Conservation (phyloP, 2,797 vertebrate species). For the Chelidonichthys spinosus region DNA sequence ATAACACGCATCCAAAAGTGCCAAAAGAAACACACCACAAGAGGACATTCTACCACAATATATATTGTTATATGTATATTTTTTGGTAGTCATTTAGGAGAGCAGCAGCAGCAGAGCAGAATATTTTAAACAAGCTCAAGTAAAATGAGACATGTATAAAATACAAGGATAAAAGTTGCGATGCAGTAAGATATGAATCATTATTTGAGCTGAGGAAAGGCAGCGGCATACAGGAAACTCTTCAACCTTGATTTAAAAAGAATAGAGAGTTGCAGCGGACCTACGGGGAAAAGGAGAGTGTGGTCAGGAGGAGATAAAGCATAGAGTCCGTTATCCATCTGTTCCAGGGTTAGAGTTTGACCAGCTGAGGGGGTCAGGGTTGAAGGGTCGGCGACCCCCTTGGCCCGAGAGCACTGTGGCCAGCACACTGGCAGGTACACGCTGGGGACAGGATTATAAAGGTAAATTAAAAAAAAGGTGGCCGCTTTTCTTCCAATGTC, state of each 20-base stretch:
- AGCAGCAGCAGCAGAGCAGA: neutral
- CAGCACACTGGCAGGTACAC: conserved; percentile 62
- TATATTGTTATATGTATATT: too few relatives aligned
- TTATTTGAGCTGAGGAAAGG: neutral
- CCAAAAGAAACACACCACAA: neutral
- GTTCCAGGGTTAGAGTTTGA: conserved; percentile 78
- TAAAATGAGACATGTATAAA: neutral
- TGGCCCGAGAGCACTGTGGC: conserved; percentile 60
- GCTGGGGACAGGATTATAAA: conserved; percentile 46
- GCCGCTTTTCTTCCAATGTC: conserved; percentile 17
- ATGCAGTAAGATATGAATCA: neutral
- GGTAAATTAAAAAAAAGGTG: conserved; percentile 45
- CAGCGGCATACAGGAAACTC: neutral
- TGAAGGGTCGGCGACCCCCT: conserved; percentile 65
- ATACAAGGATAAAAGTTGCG: neutral
- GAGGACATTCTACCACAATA: neutral
- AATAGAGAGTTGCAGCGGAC: neutral
- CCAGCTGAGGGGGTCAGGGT: conserved; percentile 79
- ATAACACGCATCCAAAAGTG: neutral
- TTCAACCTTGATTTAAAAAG: conserved; percentile 5
- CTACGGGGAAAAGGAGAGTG: conserved; percentile 60
- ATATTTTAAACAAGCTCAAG: neutral
- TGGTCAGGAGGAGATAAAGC: conserved; percentile 77
- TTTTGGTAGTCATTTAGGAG: too few relatives aligned
- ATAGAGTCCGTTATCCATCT: conserved; percentile 79